Evolutionary conservation across 2,113 vertebrate genomes (phyloP).

Genomic region (Hystrix cristata): DNA sequence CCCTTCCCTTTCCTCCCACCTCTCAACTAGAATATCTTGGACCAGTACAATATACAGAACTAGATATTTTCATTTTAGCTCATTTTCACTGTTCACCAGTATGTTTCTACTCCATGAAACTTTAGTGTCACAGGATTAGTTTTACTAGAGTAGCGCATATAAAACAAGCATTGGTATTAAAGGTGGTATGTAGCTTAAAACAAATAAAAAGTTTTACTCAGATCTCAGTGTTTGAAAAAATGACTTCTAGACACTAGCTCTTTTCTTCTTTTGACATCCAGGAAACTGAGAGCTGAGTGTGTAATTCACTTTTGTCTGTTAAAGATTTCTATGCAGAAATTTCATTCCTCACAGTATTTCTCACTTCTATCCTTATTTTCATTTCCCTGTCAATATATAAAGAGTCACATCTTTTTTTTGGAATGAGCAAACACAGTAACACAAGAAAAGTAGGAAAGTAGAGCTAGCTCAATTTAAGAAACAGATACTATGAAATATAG

Average conservation of each 20-base stretch:
- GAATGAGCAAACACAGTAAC: conserved; percentile 17
- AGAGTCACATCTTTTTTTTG: conserved; percentile 47
- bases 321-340: conserved; percentile 44
- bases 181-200: background rate
- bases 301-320: conserved; percentile 27
- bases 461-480: background rate
- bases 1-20: background rate
- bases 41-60: background rate
- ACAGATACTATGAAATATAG: conserved; percentile 25
- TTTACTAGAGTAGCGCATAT: background rate
- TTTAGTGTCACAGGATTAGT: background rate
- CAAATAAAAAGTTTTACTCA: conserved; percentile 6
- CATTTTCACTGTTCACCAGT: background rate
- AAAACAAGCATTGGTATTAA: background rate
- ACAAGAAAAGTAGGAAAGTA: background rate
- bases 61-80: conserved; percentile 37
- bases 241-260: conserved; percentile 6
- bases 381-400: background rate
- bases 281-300: conserved; percentile 19
- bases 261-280: background rate
- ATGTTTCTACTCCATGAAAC: background rate
- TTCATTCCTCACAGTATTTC: background rate
- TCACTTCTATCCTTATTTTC: background rate
- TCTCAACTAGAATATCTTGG: background rate
- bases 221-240: background rate